phyloP scores from a whole-genome alignment of 2,797 vertebrate genomes.

The Lycodopsis pacificus region DNA sequence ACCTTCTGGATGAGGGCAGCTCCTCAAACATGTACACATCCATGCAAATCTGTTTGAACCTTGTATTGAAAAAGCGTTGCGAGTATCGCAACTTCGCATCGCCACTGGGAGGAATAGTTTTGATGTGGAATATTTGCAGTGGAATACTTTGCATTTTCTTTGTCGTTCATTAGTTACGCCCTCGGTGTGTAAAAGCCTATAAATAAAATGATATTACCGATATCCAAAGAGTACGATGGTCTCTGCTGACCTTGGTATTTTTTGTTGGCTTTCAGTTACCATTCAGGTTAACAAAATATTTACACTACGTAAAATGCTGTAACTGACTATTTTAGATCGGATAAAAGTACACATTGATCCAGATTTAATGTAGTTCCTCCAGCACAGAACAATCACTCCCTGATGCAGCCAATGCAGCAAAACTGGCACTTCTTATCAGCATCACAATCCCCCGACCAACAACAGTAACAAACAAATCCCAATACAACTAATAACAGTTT shows the following conservation, averaged over 20 bases:
- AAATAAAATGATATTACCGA: background rate
- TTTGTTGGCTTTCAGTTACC: background rate
- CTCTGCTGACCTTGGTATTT: background rate
- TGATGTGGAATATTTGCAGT: background rate
- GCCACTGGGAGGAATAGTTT: background rate
- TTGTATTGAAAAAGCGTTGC: background rate
- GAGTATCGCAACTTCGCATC: background rate
- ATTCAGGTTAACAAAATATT: background rate
- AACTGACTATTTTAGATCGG: background rate
- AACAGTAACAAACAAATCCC: background rate
- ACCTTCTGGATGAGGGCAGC: too few species aligned
- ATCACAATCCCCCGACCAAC: too few species aligned
- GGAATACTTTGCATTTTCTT: background rate
- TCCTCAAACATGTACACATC: too few species aligned
- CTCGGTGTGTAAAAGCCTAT: background rate
- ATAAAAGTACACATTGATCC: constrained; percentile 1
- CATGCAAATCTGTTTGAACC: background rate
- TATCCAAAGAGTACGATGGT: background rate
- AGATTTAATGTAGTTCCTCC: constrained; percentile 3
- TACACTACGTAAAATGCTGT: background rate
- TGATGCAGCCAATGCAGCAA: background rate
- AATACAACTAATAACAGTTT: too few species aligned
- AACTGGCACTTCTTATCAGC: background rate
- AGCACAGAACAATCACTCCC: background rate
- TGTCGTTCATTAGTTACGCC: background rate